Conservation (phyloP, 2,113 vertebrate genomes). For the Zapornia atra region DNA sequence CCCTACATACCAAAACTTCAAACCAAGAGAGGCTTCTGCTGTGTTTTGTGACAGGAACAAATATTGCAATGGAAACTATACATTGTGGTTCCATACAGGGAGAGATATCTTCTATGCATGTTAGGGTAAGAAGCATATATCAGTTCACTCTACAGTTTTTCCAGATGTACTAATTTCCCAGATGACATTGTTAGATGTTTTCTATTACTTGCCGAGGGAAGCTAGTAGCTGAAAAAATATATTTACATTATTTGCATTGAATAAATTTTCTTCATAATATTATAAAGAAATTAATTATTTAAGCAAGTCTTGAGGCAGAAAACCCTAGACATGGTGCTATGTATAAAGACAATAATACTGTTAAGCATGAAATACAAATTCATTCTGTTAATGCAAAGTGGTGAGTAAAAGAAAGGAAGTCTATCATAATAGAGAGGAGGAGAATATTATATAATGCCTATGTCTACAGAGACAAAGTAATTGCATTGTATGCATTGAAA, state of each 20-base stretch:
- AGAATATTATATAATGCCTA: background rate
- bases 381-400: background rate
- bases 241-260: background rate
- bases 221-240: background rate
- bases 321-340: background rate
- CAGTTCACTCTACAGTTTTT: background rate
- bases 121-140: background rate
- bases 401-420: background rate
- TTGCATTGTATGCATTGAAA: background rate
- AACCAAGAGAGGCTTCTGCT: background rate
- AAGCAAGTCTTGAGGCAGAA: background rate
- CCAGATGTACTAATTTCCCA: conserved; percentile 8
- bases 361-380: background rate
- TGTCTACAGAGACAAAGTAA: background rate
- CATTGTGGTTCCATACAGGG: background rate
- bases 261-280: background rate
- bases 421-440: background rate
- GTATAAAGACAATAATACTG: background rate
- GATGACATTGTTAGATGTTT: conserved; percentile 16
- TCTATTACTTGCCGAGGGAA: conserved; percentile 4
- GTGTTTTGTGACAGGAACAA: background rate
- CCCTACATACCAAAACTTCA: background rate
- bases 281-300: background rate
- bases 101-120: background rate
- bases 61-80: background rate